A percentile compares a stretch with the other conserved stretches of the same genome.
These are phyloP conservation scores for Halocaridina rubra DNA, from an alignment of 2,888 invertebrate species.

Conservation along the genomic window DNA sequence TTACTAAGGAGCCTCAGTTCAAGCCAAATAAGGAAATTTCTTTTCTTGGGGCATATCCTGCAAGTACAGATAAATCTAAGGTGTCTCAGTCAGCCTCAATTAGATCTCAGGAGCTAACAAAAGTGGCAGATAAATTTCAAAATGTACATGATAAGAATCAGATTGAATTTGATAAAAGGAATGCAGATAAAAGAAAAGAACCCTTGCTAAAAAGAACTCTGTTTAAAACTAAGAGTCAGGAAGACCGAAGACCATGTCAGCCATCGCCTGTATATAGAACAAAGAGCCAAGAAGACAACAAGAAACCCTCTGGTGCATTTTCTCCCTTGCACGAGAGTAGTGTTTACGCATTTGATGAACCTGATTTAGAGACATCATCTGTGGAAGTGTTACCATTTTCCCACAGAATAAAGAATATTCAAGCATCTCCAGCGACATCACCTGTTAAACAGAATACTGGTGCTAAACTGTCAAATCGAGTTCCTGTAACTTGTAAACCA, in stretches of 20 bases:
- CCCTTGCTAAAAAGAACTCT: conserved; percentile 58
- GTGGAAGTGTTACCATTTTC: conserved; percentile 59
- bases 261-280: conserved; percentile 39
- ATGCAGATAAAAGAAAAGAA: conserved; percentile 47
- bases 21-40: background rate
- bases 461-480: background rate
- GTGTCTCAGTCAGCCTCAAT: background rate
- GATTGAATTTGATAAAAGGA: conserved; percentile 28
- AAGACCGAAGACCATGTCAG: conserved; percentile 34
- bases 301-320: conserved; percentile 57
- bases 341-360: conserved; percentile 63
- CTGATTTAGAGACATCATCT: conserved; percentile 46
- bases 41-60: background rate
- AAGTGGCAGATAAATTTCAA: background rate
- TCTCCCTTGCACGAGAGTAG: conserved; percentile 62
- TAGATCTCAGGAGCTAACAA: background rate
- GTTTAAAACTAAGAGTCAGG: conserved; percentile 58
- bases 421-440: conserved; percentile 52
- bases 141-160: conserved; percentile 25
- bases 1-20: background rate
- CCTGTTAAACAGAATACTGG: conserved; percentile 19
- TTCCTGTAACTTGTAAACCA: background rate
- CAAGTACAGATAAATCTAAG: conserved; percentile 6
- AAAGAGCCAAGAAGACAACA: conserved; percentile 46
- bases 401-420: conserved; percentile 60